These are phyloP conservation scores for Hippopotamus amphibius DNA, from an alignment of 2,113 vertebrate species.

Conservation along the genomic window DNA sequence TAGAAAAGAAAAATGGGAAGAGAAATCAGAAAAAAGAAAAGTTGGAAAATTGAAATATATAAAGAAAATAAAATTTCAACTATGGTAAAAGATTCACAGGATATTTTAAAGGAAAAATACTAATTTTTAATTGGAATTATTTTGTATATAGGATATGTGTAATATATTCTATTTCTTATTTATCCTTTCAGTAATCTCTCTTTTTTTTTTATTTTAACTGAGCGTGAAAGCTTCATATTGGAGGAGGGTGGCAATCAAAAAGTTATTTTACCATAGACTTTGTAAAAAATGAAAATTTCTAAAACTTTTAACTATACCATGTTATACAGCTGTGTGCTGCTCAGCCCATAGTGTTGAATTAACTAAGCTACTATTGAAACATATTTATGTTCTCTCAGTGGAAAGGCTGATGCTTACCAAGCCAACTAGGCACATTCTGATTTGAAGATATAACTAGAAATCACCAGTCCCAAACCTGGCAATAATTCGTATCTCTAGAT, in stretches of 20 bases:
- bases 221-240: neutral
- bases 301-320: neutral
- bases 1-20: neutral
- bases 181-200: neutral
- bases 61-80: neutral
- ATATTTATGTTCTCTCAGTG: neutral
- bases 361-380: slow-evolving; percentile 1
- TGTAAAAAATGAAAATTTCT: neutral
- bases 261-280: neutral
- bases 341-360: neutral
- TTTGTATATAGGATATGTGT: neutral
- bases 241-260: neutral
- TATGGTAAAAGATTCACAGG: neutral
- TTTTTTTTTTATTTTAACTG: neutral
- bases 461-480: neutral
- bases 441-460: neutral
- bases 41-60: neutral
- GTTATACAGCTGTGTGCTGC: neutral
- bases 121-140: neutral
- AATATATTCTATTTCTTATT: neutral
- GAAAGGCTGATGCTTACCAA: neutral
- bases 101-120: neutral
- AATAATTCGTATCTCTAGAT: neutral
- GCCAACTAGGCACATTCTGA: neutral
- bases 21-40: neutral